Conservation (phyloP, 1,140 invertebrate species). For the Thaumetopoea pityocampa region DNA sequence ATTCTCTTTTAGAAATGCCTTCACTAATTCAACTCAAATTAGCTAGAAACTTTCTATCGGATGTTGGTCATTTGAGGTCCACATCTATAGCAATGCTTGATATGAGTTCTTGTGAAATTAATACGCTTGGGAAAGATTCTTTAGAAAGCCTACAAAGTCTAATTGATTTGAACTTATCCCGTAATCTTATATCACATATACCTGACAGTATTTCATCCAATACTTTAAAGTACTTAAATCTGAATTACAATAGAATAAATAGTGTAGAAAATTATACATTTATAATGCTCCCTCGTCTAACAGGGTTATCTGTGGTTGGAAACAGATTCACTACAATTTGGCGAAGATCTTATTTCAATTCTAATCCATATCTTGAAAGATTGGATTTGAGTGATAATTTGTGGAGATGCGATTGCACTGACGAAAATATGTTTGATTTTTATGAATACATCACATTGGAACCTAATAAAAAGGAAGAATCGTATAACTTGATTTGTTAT, state of each 20-base stretch:
- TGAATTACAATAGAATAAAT: slow-evolving; percentile 76
- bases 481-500: slow-evolving; percentile 73
- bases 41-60: slow-evolving; percentile 80
- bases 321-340: slow-evolving; percentile 81
- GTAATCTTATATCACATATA: slow-evolving; percentile 76
- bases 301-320: slow-evolving; percentile 78
- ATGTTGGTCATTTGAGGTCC: slow-evolving; percentile 75
- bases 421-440: slow-evolving; percentile 75
- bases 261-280: slow-evolving; percentile 76
- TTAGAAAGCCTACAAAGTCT: slow-evolving; percentile 75
- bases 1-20: slow-evolving; percentile 75
- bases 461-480: slow-evolving; percentile 76
- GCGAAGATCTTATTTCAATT: slow-evolving; percentile 75
- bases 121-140: slow-evolving; percentile 70
- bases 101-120: slow-evolving; percentile 79
- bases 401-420: slow-evolving; percentile 82
- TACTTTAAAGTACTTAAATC: slow-evolving; percentile 75
- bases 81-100: slow-evolving; percentile 75
- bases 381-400: slow-evolving; percentile 81
- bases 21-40: slow-evolving; percentile 77
- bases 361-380: slow-evolving; percentile 77
- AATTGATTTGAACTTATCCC: slow-evolving; percentile 76
- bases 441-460: slow-evolving; percentile 78
- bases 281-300: slow-evolving; percentile 74
- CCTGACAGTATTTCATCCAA: slow-evolving; percentile 77